Conservation (phyloP, 2,113 vertebrate genomes). For the Sander vitreus region DNA sequence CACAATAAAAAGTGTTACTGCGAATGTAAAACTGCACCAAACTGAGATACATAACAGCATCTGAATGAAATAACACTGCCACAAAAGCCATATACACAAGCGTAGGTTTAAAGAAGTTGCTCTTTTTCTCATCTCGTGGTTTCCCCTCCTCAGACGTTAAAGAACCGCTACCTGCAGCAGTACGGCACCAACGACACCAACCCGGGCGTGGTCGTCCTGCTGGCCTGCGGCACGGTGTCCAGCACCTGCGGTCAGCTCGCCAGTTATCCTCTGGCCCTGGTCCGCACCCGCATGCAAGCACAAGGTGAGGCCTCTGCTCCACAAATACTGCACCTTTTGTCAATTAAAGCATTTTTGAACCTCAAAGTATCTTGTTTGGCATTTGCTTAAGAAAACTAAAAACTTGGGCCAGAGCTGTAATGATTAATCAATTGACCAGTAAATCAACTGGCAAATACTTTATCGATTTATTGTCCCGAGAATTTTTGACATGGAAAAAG, state of each 20-base stretch:
- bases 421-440: no score
- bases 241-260: slow-evolving; percentile 97
- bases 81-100: no score
- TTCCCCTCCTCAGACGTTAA: slow-evolving; percentile 86
- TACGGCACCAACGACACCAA: slow-evolving; percentile 87
- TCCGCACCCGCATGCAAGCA: slow-evolving; percentile 97
- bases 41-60: background rate
- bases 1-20: no score
- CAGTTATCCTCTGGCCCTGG: slow-evolving; percentile 94
- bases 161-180: slow-evolving; percentile 92
- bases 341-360: background rate
- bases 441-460: no score
- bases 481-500: no score
- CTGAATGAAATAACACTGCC: background rate
- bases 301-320: slow-evolving; percentile 87
- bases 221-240: slow-evolving; percentile 96
- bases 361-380: no score
- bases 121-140: background rate
- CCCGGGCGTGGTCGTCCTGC: slow-evolving; percentile 91
- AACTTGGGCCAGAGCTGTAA: no score
- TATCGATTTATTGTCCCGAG: no score
- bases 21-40: background rate
- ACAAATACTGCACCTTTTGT: background rate
- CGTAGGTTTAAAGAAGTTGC: no score
- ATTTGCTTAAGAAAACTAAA: no score